phyloP scores from a whole-genome alignment of 1,140 invertebrate genomes.

The Asobara japonica region DNA sequence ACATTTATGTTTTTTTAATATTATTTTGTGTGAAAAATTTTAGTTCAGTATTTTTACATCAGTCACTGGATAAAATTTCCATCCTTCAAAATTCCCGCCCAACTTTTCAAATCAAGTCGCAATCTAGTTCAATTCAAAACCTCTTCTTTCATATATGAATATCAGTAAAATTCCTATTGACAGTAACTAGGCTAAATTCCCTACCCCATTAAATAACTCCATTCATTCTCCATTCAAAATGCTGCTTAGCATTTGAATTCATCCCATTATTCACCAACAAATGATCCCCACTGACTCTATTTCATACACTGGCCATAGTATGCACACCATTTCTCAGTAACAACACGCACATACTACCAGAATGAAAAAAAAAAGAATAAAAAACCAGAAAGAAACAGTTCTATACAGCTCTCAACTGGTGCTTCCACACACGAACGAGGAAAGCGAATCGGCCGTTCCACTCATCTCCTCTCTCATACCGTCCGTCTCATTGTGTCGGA shows the following conservation, averaged over 20 bases:
- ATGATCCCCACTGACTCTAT: neutral
- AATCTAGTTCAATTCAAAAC: too few species aligned
- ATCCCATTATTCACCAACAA: neutral
- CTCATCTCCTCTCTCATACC: conserved; percentile 60
- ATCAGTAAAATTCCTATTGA: too few species aligned
- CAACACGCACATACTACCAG: neutral
- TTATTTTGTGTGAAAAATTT: too few species aligned
- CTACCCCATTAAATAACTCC: too few species aligned
- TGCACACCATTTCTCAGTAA: neutral
- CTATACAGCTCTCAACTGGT: neutral
- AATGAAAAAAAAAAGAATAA: neutral
- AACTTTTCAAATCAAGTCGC: too few species aligned
- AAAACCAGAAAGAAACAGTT: neutral
- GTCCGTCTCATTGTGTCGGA: conserved; percentile 68
- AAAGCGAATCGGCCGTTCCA: conserved; percentile 61
- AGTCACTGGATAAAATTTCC: neutral
- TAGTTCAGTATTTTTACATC: neutral
- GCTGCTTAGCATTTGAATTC: neutral
- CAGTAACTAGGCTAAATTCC: too few species aligned
- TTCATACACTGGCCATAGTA: neutral
- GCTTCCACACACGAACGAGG: conserved; percentile 32
- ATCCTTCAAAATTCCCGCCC: neutral
- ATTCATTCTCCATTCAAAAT: neutral
- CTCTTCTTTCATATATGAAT: too few species aligned
- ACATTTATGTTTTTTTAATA: too few species aligned